Evolutionary conservation across 2,888 invertebrate genomes (phyloP).

Genomic region (Pecten maximus): DNA sequence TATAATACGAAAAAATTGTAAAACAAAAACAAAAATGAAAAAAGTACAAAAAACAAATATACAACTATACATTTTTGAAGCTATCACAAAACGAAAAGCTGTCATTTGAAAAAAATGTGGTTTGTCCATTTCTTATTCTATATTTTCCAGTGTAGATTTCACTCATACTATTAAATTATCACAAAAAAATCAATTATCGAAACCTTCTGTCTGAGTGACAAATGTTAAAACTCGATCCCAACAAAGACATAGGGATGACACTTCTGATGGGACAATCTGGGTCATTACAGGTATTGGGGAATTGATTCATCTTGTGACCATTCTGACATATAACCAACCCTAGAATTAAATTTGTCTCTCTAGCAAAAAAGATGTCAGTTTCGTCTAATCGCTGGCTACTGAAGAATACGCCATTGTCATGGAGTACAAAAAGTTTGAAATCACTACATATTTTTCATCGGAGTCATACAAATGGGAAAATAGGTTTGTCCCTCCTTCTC

Average conservation of each 20-base stretch:
- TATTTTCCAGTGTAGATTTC: not conserved
- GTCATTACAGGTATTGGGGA: not conserved
- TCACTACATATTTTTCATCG: conserved; percentile 17
- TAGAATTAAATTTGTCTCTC: conserved; percentile 32
- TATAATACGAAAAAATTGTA: no score
- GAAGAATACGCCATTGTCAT: not conserved
- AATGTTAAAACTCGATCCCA: not conserved
- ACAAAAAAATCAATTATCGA: conserved; percentile 9
- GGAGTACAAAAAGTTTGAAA: conserved; percentile 6
- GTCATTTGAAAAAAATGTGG: not conserved
- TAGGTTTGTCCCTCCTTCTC: conserved; percentile 8
- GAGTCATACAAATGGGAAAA: not conserved
- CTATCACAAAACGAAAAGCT: not conserved
- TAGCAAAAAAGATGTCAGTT: conserved; percentile 20
- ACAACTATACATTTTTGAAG: no score
- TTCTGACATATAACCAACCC: conserved; percentile 14
- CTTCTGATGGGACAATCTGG: not conserved
- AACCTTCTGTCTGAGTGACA: not conserved
- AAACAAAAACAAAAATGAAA: no score
- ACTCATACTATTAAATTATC: not conserved
- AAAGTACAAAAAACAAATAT: no score
- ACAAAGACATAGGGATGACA: not conserved
- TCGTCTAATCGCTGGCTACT: not conserved
- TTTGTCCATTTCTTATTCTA: not conserved
- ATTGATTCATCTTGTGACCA: conserved; percentile 4